Conservation (phyloP, 2,888 invertebrate species). For the Julus scandinavius region DNA sequence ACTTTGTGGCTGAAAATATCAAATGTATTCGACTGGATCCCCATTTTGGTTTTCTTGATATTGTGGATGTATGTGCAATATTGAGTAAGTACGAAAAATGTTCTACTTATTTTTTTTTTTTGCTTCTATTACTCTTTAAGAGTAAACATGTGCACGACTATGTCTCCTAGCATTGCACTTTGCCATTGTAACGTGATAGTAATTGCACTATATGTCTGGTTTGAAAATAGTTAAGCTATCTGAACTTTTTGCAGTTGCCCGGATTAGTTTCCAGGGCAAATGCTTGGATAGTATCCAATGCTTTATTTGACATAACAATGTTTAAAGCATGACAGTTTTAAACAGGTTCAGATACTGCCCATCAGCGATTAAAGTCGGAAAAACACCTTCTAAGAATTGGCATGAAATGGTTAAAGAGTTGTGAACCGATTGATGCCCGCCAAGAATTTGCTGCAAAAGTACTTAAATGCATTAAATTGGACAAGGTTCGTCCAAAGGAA, state of each 20-base stretch:
- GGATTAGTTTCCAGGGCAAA: neutral
- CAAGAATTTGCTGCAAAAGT: neutral
- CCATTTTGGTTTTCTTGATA: neutral
- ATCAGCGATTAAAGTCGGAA: neutral
- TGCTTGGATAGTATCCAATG: too few relatives aligned
- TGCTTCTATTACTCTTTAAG: too few relatives aligned
- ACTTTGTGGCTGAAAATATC: slow-evolving; percentile 23
- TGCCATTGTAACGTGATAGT: too few relatives aligned
- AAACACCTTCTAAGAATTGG: neutral
- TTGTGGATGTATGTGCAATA: slow-evolving; percentile 16
- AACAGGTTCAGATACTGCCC: neutral
- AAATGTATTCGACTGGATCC: neutral
- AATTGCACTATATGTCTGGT: too few relatives aligned
- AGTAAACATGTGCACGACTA: too few relatives aligned
- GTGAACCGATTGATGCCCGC: neutral
- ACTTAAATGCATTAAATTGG: neutral
- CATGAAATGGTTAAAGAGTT: neutral
- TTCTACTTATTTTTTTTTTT: neutral
- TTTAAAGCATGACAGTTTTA: neutral
- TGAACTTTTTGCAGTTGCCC: neutral
- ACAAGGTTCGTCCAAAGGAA: neutral
- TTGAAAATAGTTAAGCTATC: neutral
- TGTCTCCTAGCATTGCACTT: too few relatives aligned
- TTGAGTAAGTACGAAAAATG: slow-evolving; percentile 13
- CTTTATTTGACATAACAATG: neutral